Base-by-base conservation (phyloP, 2,888 invertebrate genomes). In the Hoplodrina ambigua region DNA sequence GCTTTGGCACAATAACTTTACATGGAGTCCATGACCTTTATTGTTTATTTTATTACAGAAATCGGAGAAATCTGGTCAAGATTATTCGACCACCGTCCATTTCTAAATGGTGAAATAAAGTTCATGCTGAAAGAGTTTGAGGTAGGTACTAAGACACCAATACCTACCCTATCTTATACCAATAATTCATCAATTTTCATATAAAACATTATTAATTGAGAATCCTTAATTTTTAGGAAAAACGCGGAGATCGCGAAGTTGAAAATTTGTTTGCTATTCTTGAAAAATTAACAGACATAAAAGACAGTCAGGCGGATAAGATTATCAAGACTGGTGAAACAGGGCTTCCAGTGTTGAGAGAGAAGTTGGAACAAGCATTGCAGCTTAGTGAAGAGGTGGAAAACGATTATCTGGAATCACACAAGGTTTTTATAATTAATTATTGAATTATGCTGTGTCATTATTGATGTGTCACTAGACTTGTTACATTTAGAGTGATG, bases 81-180 rank as follows among this genome's bases (percentile, higher is more conserved):
- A 88, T 95, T 99, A 72, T 98, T 99, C 94, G 98, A 99, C 93
- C 99, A 99, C 88, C 97, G 97, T 78, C 98, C 98, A 49, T 98
- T 98, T 91, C 91, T 98, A 72, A 98, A 97, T 93, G 98, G 98
- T 68, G 99, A 99, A 97, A 97, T 98, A 81, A 97, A 97, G 83
- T 97, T 97, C 91, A 97, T 98, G 94, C 91, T 98, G 7, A 97
- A 97, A 82, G 98, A 98, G 91, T 98, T 98, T 94, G 98, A 99
- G 97, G 98, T 98, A 96, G 92, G 86, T 73, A 52, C 15, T 2
- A 13, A 11, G 2, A 33, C 17, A 37, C n/a, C 25, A 30, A 15
- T 20, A 13, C 41, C 11, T 10, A 11, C 25, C 30, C 11, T 37
- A 19, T 13, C 20, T 11, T 17, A 11, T 0, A 46, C 17, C 17